Percentiles rank a stretch among this genome's conserved stretches.
phyloP scores from a whole-genome alignment of 2,113 vertebrate species.

The Caranx melampygus region DNA sequence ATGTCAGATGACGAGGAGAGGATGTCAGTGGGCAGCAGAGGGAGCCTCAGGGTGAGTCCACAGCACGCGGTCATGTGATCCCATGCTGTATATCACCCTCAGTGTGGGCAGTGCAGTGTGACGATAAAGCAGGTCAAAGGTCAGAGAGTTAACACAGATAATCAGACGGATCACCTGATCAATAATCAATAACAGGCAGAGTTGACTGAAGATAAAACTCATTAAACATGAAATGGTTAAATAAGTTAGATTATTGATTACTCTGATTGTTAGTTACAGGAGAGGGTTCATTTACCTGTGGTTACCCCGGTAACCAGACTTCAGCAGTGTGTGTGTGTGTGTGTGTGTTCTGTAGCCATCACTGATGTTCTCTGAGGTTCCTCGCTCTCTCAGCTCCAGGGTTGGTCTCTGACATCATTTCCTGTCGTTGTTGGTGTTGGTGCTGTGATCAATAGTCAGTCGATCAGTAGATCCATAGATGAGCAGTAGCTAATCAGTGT shows the following conservation, averaged over 20 bases:
- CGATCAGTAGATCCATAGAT: conserved; percentile 9
- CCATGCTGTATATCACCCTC: too few relatives aligned
- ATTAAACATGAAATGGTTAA: too few relatives aligned
- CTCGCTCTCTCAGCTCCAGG: conserved; percentile 1
- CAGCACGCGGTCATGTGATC: background rate
- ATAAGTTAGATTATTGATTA: too few relatives aligned
- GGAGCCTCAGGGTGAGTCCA: conserved; percentile 92
- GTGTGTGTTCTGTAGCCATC: background rate
- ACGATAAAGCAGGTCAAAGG: background rate
- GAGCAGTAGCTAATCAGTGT: too few relatives aligned
- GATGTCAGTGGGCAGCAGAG: conserved; percentile 92
- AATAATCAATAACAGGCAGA: conserved; percentile 4
- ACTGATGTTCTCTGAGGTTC: background rate
- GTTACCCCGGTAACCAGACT: too few relatives aligned
- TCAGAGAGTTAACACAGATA: background rate
- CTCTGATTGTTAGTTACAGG: too few relatives aligned
- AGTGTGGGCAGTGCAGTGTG: too few relatives aligned
- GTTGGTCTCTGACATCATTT: conserved; percentile 30
- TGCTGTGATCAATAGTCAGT: background rate
- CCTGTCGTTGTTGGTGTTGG: conserved; percentile 3
- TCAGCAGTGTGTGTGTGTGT: too few relatives aligned
- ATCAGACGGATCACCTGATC: background rate
- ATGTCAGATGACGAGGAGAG: conserved; percentile 93
- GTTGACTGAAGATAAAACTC: background rate
- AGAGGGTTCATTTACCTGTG: too few relatives aligned